Evolutionary conservation across 2,888 invertebrate genomes (phyloP), one percentile per base, ranked within the genome.

Genomic region (Hirtodrosophila confusa): DNA sequence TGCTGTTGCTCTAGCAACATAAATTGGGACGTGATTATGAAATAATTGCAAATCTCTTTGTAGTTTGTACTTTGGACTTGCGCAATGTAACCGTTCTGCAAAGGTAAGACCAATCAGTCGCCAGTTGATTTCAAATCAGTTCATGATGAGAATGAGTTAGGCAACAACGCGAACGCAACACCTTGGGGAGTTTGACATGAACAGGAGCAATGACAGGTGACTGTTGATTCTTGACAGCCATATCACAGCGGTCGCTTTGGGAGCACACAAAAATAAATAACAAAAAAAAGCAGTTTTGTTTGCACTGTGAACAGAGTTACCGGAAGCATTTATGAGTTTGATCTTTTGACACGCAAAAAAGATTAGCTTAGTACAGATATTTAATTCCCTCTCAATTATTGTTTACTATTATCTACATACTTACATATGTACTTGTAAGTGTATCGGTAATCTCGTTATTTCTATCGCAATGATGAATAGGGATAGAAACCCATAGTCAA

Each of bases 11-110:
- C 61, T 41, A 54, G 83, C 80, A 54, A 75, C 82, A 88, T 88
- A 88, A 88, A 84, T 88, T 88, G 86, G 86, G 71, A 87, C 89
- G 88, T 88, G 88, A 84, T 88, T 88, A 84, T 88, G 87, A 87
- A 84, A 88, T 84, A 88, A 84, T 84, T 88, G 88, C 83, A 82
- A 68, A 74, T 82, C 64, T 73, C 60, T 43, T 53, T 70, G 66
- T 56, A 55, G 75, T 54, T 85, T 55, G 57, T 70, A 58, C 70
- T 75, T 56, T 67, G 63, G 61, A 67, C 87, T 84, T 84, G 85
- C 82, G 70, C 79, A 82, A 87, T 60, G 24, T 45, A 36, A 45
- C 31, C 7, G 31, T 51, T 51, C 35, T 24, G 35, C 41, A 67
- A 71, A 74, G 55, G 49, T 48, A 55, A 56, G 39, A 64, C 54